A percentile compares a stretch with the other conserved stretches of the same genome.
Conservation (phyloP, 2,797 vertebrate genomes). For the Syndactyla subalaris region DNA sequence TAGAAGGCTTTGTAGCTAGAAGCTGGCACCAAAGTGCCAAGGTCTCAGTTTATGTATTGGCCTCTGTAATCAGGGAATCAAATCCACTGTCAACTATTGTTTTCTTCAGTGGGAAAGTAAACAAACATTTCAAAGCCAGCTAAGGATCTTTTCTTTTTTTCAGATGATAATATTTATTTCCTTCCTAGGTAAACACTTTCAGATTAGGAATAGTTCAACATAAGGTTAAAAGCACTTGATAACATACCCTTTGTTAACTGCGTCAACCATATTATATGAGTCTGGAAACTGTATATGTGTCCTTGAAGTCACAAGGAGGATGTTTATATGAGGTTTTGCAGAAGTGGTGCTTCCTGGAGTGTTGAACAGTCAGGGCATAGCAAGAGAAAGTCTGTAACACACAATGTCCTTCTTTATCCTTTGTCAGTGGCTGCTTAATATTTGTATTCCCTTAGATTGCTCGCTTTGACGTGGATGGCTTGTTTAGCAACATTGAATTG, state of each 20-base stretch:
- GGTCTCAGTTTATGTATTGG: not conserved
- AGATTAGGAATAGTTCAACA: not conserved
- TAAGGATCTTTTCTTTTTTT: conserved; percentile 18
- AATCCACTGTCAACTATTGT: not conserved
- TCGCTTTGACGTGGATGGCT: conserved; percentile 86
- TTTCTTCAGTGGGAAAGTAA: conserved; percentile 12
- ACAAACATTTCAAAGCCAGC: conserved; percentile 16
- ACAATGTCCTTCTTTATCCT: conserved; percentile 7
- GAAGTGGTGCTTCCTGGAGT: not conserved
- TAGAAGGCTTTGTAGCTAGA: not conserved
- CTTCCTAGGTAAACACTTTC: conserved; percentile 19
- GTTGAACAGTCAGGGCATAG: not conserved
- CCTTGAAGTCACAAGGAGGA: conserved; percentile 33
- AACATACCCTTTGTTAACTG: conserved; percentile 22
- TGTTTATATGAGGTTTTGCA: conserved; percentile 5
- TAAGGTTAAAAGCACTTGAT: conserved; percentile 26
- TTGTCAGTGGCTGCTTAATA: conserved; percentile 13
- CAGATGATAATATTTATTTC: conserved; percentile 46
- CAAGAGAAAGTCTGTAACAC: not conserved
- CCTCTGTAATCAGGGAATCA: not conserved
- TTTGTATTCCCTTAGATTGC: conserved; percentile 81
- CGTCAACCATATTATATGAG: not conserved
- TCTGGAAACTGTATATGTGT: not conserved
- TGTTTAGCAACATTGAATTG: conserved; percentile 96
- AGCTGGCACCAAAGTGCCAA: not conserved